Base-by-base conservation (phyloP, 2,888 invertebrate species). In the Toxonevra muliebris region DNA sequence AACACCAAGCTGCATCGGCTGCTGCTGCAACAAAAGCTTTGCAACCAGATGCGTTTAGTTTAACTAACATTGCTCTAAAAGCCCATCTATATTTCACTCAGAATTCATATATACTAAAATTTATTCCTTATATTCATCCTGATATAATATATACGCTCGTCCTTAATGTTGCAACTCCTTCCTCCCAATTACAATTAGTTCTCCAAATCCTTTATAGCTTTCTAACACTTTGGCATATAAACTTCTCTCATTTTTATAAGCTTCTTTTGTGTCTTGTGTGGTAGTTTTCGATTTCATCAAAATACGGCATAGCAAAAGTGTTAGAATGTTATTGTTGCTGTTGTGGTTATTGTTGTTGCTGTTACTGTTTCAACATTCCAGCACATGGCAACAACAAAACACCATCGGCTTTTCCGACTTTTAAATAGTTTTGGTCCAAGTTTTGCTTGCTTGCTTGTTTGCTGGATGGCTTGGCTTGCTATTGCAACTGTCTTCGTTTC, bases 351-450 rank as follows among this genome's bases (percentile, higher is more conserved):
- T 30, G 61, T 65, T 53, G 30, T 2, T 30, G 30, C 7, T 30
- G 30, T 30, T 30, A 30, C 30, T 30, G 30, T 30, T 30, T 30
- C 30, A 30, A 11, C 41, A 42, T 52, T 13, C 11, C 13, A n/a
- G 53, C 4, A 13, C 54, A 30, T 30, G 19, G 13, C 17, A 30
- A 45, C n/a, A 43, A 19, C 19, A 60, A 48, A 2, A 19, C 20
- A 61, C 2, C 13, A 61, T 9, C 13, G 48, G 17, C n/a, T 53
- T 19, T 53, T 53, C 10, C 15, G 48, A 79, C 78, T 79, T 79
- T 80, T 77, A 76, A 77, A 78, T 79, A 77, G 79, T 79, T 80
- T 75, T 71, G 59, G 17, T 67, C 55, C 45, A 50, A 64, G 53
- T 57, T 45, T 61, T 58, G 48, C 53, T 61, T 45, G 11, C n/a